Evolutionary conservation across 2,888 invertebrate genomes (phyloP).

Genomic region (Diogma glabrata): DNA sequence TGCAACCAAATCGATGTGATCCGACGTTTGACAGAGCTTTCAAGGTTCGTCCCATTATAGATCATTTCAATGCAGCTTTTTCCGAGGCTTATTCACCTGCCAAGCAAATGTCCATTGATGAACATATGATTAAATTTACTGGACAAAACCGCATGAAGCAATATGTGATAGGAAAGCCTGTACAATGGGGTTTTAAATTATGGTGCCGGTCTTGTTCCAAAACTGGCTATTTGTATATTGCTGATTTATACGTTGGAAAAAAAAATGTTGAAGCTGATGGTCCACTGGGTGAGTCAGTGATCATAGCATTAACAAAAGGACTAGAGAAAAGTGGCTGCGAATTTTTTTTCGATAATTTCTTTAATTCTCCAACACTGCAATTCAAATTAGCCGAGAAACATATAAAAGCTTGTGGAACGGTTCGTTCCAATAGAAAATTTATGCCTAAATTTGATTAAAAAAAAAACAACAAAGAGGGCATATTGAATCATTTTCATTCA

Average conservation of each 20-base stretch:
- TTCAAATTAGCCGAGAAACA: slow-evolving; percentile 5
- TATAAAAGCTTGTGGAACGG: slow-evolving; percentile 13
- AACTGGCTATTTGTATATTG: background rate
- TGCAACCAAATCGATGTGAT: too few relatives aligned
- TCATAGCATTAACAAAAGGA: slow-evolving; percentile 4
- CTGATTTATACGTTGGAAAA: background rate
- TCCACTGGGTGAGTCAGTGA: slow-evolving; percentile 11
- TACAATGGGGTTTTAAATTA: background rate
- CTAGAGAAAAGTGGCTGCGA: slow-evolving; percentile 6
- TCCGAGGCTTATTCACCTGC: slow-evolving; percentile 10
- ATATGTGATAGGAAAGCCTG: slow-evolving; percentile 17
- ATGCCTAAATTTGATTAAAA: slow-evolving; percentile 11
- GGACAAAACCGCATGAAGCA: slow-evolving; percentile 18
- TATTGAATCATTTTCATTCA: slow-evolving; percentile 7
- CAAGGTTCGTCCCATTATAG: background rate
- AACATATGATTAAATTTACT: slow-evolving; percentile 21
- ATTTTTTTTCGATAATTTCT: slow-evolving; percentile 10
- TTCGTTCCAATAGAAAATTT: slow-evolving; percentile 14
- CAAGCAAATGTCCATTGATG: slow-evolving; percentile 17
- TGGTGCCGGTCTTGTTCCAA: background rate
- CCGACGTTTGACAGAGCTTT: background rate
- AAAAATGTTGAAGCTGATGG: slow-evolving; percentile 5
- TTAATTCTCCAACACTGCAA: slow-evolving; percentile 1
- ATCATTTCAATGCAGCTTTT: slow-evolving; percentile 7
- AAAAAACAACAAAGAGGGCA: slow-evolving; percentile 10